A percentile compares a stretch with the other conserved stretches of the same genome.
Conservation (phyloP, 1,140 invertebrate species). For the Temnothorax nylanderi region DNA sequence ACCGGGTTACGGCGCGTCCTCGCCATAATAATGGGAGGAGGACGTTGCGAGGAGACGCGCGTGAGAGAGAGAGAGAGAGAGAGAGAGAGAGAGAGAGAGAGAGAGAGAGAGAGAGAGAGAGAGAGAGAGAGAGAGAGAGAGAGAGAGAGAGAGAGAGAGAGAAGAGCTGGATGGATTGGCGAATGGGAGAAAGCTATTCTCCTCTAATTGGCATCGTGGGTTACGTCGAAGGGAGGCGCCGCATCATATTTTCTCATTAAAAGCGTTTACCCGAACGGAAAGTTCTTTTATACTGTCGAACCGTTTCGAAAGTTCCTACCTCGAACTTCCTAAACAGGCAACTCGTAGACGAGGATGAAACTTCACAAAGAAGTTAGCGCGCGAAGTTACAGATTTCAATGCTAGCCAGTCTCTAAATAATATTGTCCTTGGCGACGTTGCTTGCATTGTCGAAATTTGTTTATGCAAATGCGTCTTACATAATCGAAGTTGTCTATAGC, state of each 20-base stretch:
- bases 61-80: no score
- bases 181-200: conserved; percentile 66
- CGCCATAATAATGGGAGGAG: conserved; percentile 73
- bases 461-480: conserved; percentile 33
- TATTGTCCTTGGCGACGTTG: conserved; percentile 61
- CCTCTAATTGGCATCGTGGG: conserved; percentile 79
- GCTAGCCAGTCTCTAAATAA: conserved; percentile 69
- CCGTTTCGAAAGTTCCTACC: conserved; percentile 67
- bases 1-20: conserved; percentile 67
- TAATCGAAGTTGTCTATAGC: conserved; percentile 10
- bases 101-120: no score
- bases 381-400: conserved; percentile 65
- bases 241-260: conserved; percentile 80
- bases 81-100: no score
- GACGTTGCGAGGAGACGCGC: neutral
- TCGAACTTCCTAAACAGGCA: conserved; percentile 69
- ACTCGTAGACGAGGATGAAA: conserved; percentile 62
- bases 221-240: conserved; percentile 59
- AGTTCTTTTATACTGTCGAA: conserved; percentile 74
- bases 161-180: conserved; percentile 5
- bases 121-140: no score
- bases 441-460: conserved; percentile 50
- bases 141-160: neutral
- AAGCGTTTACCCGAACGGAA: conserved; percentile 75
- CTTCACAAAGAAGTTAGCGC: conserved; percentile 64